These are phyloP conservation scores for Drosophila subquinaria DNA, from an alignment of 2,888 invertebrate genomes.

Conservation along the genomic window DNA sequence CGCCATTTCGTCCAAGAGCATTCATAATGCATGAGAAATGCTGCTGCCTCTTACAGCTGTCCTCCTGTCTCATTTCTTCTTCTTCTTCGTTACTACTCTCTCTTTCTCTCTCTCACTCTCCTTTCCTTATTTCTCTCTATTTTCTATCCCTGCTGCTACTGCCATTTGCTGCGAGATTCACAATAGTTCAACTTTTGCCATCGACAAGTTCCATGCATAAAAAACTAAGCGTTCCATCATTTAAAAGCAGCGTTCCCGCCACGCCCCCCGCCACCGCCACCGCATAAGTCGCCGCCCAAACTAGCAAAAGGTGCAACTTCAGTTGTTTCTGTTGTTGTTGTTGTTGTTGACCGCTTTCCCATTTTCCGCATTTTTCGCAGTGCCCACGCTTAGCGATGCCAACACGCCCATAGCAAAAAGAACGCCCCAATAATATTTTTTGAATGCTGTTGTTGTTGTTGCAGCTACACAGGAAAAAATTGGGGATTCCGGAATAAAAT, in stretches of 20 bases:
- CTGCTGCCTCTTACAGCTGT: neutral
- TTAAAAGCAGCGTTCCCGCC: constrained; percentile 30
- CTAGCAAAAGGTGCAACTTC: constrained; percentile 42
- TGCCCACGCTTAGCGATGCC: constrained; percentile 26
- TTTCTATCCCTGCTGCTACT: neutral
- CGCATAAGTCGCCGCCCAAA: constrained; percentile 4
- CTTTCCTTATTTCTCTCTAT: neutral
- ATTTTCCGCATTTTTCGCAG: constrained; percentile 31
- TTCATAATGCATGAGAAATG: constrained; percentile 65
- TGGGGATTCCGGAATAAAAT: too few species aligned
- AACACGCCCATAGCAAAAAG: constrained; percentile 47
- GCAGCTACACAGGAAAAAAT: too few species aligned
- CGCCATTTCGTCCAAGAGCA: constrained; percentile 27
- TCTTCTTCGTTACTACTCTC: neutral
- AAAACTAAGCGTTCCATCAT: constrained; percentile 66
- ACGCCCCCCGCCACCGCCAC: neutral
- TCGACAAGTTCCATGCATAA: constrained; percentile 70
- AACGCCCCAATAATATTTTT: constrained; percentile 76
- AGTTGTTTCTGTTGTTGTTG: constrained; percentile 16
- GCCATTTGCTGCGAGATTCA: constrained; percentile 26
- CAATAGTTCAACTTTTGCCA: constrained; percentile 74
- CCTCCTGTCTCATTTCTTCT: neutral
- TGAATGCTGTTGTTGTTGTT: constrained; percentile 50
- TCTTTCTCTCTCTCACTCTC: neutral
- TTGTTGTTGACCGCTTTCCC: constrained; percentile 34